Conservation (phyloP, 2,113 vertebrate genomes). For the Leucoraja erinaceus region DNA sequence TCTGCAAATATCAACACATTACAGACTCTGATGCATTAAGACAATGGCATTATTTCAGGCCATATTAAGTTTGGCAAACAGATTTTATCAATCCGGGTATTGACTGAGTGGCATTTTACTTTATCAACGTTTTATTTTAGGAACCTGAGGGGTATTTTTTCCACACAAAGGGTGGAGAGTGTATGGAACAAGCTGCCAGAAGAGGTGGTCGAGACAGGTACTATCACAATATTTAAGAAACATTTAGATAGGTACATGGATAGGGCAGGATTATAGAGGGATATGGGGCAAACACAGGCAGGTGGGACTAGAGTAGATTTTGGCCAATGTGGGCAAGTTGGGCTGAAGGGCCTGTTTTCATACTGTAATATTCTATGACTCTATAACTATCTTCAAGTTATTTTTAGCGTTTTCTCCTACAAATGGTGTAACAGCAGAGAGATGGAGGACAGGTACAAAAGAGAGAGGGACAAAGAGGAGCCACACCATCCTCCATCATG, state of each 20-base stretch:
- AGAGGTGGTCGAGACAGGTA: too few species aligned
- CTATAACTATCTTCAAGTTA: neutral
- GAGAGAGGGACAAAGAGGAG: neutral
- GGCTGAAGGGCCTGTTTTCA: too few species aligned
- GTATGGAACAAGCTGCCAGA: too few species aligned
- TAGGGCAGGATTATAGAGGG: too few species aligned
- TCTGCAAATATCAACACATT: neutral
- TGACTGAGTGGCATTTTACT: neutral
- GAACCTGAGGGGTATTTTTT: too few species aligned
- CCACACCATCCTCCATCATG: neutral
- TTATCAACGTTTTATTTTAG: neutral
- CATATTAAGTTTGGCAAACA: neutral
- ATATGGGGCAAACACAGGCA: too few species aligned
- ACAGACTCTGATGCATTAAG: neutral
- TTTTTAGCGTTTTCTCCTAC: neutral
- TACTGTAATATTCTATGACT: too few species aligned
- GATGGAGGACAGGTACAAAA: neutral
- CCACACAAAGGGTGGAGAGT: too few species aligned
- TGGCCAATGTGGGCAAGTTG: too few species aligned
- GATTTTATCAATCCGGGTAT: neutral
- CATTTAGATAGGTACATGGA: too few species aligned
- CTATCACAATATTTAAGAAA: too few species aligned
- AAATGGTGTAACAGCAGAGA: neutral
- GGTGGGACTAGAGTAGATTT: too few species aligned
- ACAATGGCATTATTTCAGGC: neutral